Evolutionary conservation across 2,888 invertebrate species (phyloP).

Genomic region (Cantharis nigra): DNA sequence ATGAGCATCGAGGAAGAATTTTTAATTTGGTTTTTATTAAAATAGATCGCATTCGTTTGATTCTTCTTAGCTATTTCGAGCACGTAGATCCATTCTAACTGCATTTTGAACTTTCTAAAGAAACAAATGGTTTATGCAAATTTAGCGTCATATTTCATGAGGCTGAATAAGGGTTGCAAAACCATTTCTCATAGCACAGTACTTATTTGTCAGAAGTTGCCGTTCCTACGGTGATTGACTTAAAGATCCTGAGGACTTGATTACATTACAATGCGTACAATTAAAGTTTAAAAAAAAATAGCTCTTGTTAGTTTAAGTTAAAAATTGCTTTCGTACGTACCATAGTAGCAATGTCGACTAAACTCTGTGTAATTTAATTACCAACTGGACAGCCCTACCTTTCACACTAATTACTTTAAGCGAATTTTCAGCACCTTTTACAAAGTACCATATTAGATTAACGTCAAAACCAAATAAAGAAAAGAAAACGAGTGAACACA

Average conservation of each 20-base stretch:
- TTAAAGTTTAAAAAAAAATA: not conserved
- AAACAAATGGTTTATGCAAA: slow-evolving; percentile 48
- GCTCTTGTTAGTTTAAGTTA: not conserved
- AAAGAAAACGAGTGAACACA: not conserved
- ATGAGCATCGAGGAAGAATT: not conserved
- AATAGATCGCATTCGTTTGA: not conserved
- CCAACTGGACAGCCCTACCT: slow-evolving; percentile 7
- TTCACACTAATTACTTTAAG: slow-evolving; percentile 15
- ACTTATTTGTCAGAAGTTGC: slow-evolving; percentile 28
- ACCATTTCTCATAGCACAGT: slow-evolving; percentile 24
- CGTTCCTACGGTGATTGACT: slow-evolving; percentile 8
- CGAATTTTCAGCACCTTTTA: slow-evolving; percentile 16
- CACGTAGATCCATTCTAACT: slow-evolving; percentile 19
- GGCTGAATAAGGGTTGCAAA: slow-evolving; percentile 7
- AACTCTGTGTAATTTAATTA: slow-evolving; percentile 9
- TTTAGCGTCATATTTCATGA: slow-evolving; percentile 42
- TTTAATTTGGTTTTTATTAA: not conserved
- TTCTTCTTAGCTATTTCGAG: slow-evolving; percentile 5
- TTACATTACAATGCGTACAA: not conserved
- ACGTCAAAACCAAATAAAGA: not conserved
- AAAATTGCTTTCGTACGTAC: slow-evolving; percentile 6
- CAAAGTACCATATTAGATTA: slow-evolving; percentile 4
- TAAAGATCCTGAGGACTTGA: not conserved
- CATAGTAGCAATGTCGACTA: not conserved
- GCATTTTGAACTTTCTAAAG: slow-evolving; percentile 41